Base-by-base conservation (phyloP, 2,888 invertebrate genomes). In the Dione juno region DNA sequence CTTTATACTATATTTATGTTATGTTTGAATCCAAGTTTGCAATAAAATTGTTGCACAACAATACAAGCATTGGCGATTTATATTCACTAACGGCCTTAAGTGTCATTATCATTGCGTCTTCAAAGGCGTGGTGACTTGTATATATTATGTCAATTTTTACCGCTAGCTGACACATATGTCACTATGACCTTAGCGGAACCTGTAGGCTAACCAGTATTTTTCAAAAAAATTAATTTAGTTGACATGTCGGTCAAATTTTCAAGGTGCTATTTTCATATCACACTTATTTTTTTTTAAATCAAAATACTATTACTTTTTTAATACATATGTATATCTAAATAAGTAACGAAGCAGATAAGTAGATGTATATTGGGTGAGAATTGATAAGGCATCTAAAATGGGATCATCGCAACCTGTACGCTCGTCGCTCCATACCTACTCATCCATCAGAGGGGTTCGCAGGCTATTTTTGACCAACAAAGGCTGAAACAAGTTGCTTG, bases 391-490 rank as follows among this genome's bases (percentile, higher is more conserved):
- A 21, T 66, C 71, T 69, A 75, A 71, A 67, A 69, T 69, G 63
- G 48, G 69, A 72, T 66, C 64, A 71, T 69, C 50, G 58, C 75
- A 72, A 74, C 74, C 73, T 74, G 71, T 71, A 66, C 64, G 64
- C 50, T 58, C 66, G 52, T 66, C 65, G 67, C 28, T 59, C 43
- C 65, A 43, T n/a, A n/a, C n/a, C n/a, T 61, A 11, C 69, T 43
- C 72, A 61, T 76, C 75, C 74, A 64, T 75, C 76, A 68, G 75
- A 78, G 82, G 81, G 83, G 77, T 73, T 78, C 78, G 77, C 77
- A 78, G 81, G 82, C 81, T 90, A 89, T 89, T 90, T 88, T 78
- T 77, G 78, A 80, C 77, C 80, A 84, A 88, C 88, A 88, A 88
- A 88, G 89, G 86, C 84, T 83, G 81, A 83, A 85, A 77, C 85